Conservation (phyloP, 1,140 invertebrate species). For the Pseudachorutes palmiensis region DNA sequence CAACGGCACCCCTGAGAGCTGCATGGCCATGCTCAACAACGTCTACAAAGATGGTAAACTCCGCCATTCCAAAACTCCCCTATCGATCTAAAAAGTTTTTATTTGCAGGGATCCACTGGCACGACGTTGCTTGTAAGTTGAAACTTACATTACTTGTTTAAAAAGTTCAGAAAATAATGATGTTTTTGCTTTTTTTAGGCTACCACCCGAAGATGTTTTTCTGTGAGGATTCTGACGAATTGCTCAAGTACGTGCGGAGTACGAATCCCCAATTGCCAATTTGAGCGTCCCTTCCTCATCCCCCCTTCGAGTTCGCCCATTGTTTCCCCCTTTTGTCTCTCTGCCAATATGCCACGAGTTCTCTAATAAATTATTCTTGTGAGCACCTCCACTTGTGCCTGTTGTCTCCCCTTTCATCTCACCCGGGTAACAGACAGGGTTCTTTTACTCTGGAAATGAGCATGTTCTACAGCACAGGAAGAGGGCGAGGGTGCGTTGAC, state of each 20-base stretch:
- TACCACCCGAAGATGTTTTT: constrained; percentile 84
- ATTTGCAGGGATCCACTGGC: constrained; percentile 87
- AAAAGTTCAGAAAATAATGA: too few species aligned
- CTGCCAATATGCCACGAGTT: too few species aligned
- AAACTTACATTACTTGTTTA: too few species aligned
- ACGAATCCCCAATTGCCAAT: constrained; percentile 20
- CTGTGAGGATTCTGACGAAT: constrained; percentile 78
- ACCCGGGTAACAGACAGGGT: too few species aligned
- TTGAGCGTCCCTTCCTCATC: constrained; percentile 1
- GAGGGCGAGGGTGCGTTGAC: too few species aligned
- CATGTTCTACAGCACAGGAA: too few species aligned
- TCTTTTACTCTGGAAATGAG: too few species aligned
- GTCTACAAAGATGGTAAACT: constrained; percentile 83
- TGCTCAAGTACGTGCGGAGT: constrained; percentile 69
- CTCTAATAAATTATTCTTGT: constrained; percentile 1
- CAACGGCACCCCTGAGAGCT: constrained; percentile 77
- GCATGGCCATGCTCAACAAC: constrained; percentile 75
- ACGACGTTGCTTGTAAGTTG: constrained; percentile 70
- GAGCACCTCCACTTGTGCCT: not conserved
- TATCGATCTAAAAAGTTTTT: too few species aligned
- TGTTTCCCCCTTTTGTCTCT: too few species aligned
- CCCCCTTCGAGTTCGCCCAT: too few species aligned
- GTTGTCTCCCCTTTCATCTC: constrained; percentile 41
- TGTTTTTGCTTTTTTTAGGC: too few species aligned
- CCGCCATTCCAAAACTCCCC: too few species aligned